Evolutionary conservation across 2,113 vertebrate species (phyloP).

Genomic region (Passer montanus): DNA sequence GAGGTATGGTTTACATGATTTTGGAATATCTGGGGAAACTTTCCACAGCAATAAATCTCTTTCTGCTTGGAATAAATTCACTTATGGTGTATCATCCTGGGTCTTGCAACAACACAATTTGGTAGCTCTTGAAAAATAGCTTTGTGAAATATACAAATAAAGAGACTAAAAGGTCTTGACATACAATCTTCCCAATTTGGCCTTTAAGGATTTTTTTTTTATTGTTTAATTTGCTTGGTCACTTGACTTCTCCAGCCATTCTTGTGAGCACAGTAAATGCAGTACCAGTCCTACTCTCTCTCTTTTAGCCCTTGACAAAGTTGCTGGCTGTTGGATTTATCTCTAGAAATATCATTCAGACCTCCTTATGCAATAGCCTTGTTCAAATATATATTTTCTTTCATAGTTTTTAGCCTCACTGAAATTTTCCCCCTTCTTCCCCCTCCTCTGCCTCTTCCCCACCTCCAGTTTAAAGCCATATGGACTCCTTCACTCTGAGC

Average conservation of each 20-base stretch:
- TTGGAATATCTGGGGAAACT: neutral
- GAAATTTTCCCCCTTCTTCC: neutral
- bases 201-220: neutral
- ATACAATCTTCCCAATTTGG: neutral
- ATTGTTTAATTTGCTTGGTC: neutral
- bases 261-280: neutral
- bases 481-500: conserved; percentile 41
- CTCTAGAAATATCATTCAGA: neutral
- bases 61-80: neutral
- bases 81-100: rapidly evolving
- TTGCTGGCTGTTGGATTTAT: neutral
- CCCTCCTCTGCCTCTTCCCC: neutral
- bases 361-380: neutral
- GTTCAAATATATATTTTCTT: neutral
- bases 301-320: neutral
- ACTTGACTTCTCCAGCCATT: neutral
- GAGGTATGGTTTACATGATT: neutral
- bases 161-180: neutral
- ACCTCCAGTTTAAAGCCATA: conserved; percentile 30
- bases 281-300: neutral
- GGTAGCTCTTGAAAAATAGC: neutral
- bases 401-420: neutral
- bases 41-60: neutral
- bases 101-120: neutral
- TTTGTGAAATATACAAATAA: neutral